phyloP scores from a whole-genome alignment of 1,140 invertebrate genomes.

The Palaemon carinicauda region DNA sequence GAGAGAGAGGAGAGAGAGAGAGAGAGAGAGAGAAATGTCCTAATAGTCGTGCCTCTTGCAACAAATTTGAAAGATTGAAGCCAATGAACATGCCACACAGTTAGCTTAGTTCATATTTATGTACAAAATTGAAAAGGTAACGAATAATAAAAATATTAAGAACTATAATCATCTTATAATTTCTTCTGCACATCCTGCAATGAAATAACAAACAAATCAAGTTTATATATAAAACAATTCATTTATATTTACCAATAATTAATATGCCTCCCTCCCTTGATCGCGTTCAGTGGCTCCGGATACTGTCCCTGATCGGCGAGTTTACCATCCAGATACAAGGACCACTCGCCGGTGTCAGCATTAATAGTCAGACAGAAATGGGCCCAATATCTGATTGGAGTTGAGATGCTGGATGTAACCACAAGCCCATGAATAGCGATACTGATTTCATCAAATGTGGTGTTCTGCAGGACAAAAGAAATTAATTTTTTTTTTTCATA shows the following conservation, averaged over 20 bases:
- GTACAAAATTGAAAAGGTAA: too few relatives aligned
- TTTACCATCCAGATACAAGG: constrained; percentile 30
- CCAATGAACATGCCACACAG: too few relatives aligned
- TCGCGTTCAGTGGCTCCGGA: not conserved
- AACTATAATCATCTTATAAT: not conserved
- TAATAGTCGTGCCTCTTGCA: too few relatives aligned
- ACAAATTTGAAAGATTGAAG: too few relatives aligned
- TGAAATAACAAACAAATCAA: not conserved
- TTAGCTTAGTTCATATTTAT: too few relatives aligned
- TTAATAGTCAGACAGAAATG: constrained; percentile 42
- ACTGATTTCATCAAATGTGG: constrained; percentile 7
- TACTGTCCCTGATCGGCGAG: not conserved
- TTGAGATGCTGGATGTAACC: constrained; percentile 9
- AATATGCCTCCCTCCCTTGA: not conserved
- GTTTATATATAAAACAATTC: not conserved
- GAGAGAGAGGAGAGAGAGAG: too few relatives aligned
- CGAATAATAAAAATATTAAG: too few relatives aligned
- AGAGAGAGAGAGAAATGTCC: too few relatives aligned
- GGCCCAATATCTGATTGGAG: constrained; percentile 40
- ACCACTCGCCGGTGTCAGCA: constrained; percentile 7
- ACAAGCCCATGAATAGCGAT: constrained; percentile 21
- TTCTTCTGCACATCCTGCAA: not conserved
- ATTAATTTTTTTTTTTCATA: too few relatives aligned
- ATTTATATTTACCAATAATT: not conserved
- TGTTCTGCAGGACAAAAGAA: constrained; percentile 23